Percentiles rank a stretch among this genome's conserved stretches.
phyloP scores from a whole-genome alignment of 1,140 invertebrate genomes.

The Solenopsis fugax region DNA sequence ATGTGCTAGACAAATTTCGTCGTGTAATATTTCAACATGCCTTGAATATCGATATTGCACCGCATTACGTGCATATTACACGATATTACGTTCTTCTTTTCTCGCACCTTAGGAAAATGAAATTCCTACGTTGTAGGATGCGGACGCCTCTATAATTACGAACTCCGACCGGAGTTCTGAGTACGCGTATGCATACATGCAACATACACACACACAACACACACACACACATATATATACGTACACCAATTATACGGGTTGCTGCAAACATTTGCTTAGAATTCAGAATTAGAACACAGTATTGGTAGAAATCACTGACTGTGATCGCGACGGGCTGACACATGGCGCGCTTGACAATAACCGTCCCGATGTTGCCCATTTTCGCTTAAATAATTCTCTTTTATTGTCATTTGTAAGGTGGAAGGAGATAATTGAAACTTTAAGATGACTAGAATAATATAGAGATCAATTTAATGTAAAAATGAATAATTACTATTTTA shows the following conservation, averaged over 20 bases:
- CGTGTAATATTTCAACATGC: constrained; percentile 26
- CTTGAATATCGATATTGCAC: constrained; percentile 51
- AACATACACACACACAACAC: too few relatives aligned
- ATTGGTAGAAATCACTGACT: constrained; percentile 60
- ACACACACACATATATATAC: not conserved
- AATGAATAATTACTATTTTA: too few relatives aligned
- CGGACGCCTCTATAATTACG: constrained; percentile 45
- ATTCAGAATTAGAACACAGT: constrained; percentile 46
- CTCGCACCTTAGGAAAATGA: constrained; percentile 54
- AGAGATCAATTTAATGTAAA: too few relatives aligned
- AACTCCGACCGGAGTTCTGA: constrained; percentile 35
- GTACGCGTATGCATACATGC: not conserved
- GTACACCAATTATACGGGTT: constrained; percentile 43
- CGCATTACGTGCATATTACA: constrained; percentile 30
- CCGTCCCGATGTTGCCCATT: constrained; percentile 7
- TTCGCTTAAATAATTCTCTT: constrained; percentile 23
- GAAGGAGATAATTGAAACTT: not conserved
- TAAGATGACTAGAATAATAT: too few relatives aligned
- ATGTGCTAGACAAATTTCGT: not conserved
- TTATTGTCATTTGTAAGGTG: not conserved
- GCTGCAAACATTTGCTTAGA: constrained; percentile 58
- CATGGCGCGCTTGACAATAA: constrained; percentile 37
- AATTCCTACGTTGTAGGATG: constrained; percentile 36
- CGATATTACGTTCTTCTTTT: constrained; percentile 53
- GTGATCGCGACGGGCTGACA: constrained; percentile 27